These are phyloP conservation scores for Mongoloraphidia duomilia DNA, from an alignment of 2,888 invertebrate genomes.

Conservation along the genomic window DNA sequence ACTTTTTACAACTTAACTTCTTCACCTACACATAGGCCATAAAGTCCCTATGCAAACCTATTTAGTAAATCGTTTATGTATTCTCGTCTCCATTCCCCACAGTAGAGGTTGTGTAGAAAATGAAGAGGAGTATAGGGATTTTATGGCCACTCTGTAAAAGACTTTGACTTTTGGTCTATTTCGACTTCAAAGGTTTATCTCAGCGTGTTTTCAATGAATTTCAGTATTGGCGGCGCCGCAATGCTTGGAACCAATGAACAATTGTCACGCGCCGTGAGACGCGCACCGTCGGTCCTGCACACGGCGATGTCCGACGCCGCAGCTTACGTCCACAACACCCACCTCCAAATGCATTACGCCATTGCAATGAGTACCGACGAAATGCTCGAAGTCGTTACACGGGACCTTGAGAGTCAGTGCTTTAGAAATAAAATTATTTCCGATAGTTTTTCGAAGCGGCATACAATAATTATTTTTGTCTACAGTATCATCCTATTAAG, in stretches of 20 bases:
- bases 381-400: constrained; percentile 41
- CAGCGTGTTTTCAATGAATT: constrained; percentile 10
- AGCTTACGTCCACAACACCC: constrained; percentile 46
- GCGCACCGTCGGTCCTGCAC: constrained; percentile 37
- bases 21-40: no score
- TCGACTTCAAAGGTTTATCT: no score
- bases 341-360: constrained; percentile 43
- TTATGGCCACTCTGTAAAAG: no score
- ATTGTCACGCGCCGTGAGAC: constrained; percentile 38
- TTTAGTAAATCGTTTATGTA: no score
- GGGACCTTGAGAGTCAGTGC: constrained; percentile 47
- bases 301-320: constrained; percentile 44
- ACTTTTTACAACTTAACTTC: not conserved
- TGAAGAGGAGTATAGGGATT: no score
- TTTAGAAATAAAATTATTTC: constrained; percentile 5
- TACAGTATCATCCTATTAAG: no score
- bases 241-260: constrained; percentile 50
- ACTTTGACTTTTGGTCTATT: no score
- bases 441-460: no score
- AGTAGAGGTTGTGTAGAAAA: no score
- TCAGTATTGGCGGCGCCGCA: constrained; percentile 39
- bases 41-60: no score
- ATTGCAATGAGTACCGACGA: constrained; percentile 43
- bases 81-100: no score
- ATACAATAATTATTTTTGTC: no score